Evolutionary conservation across 2,888 invertebrate genomes (phyloP).

Genomic region (Helobdella robusta): DNA sequence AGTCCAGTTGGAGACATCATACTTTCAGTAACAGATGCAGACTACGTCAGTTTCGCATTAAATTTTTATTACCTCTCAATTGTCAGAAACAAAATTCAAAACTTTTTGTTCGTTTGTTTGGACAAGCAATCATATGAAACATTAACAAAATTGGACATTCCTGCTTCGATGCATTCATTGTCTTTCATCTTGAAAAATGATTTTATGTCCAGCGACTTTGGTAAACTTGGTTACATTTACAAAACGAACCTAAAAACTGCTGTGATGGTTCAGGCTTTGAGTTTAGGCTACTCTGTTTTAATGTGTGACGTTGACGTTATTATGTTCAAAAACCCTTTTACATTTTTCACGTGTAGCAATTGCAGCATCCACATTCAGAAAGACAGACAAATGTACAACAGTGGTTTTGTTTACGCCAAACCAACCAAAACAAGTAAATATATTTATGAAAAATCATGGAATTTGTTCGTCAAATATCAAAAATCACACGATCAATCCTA

Average conservation of each 20-base stretch:
- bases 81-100: slow-evolving; percentile 26
- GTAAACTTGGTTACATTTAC: slow-evolving; percentile 25
- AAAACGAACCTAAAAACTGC: slow-evolving; percentile 34
- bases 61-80: slow-evolving; percentile 32
- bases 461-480: slow-evolving; percentile 27
- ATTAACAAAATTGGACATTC: background rate
- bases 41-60: slow-evolving; percentile 28
- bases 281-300: slow-evolving; percentile 27
- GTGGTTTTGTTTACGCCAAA: slow-evolving; percentile 32
- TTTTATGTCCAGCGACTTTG: slow-evolving; percentile 27
- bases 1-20: slow-evolving; percentile 11
- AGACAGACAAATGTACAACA: slow-evolving; percentile 31
- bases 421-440: slow-evolving; percentile 20
- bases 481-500: slow-evolving; percentile 32
- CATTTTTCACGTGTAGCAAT: slow-evolving; percentile 29
- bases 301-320: slow-evolving; percentile 33
- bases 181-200: background rate
- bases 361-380: slow-evolving; percentile 34
- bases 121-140: slow-evolving; percentile 15
- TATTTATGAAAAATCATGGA: slow-evolving; percentile 31
- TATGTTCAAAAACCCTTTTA: slow-evolving; percentile 33
- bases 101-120: slow-evolving; percentile 30
- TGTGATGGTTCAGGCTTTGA: slow-evolving; percentile 30
- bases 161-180: slow-evolving; percentile 8
- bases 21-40: slow-evolving; percentile 27